These are phyloP conservation scores for Odontomachus brunneus DNA, from an alignment of 1,140 invertebrate genomes.

Conservation along the genomic window DNA sequence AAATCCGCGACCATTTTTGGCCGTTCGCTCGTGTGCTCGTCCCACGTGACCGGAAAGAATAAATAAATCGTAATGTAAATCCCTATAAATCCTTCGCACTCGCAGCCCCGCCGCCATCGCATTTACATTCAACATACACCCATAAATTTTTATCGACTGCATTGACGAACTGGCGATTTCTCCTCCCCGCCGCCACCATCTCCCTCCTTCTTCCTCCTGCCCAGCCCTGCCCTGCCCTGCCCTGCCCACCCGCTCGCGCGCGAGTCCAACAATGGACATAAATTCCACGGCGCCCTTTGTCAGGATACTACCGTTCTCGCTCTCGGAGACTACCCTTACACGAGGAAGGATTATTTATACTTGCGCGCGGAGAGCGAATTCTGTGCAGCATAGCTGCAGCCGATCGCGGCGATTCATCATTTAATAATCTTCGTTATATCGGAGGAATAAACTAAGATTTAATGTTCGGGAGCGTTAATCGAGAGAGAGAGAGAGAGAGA, in stretches of 20 bases:
- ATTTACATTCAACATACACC: slow-evolving; percentile 65
- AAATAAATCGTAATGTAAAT: slow-evolving; percentile 59
- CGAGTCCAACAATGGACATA: slow-evolving; percentile 23
- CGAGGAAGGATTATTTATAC: slow-evolving; percentile 44
- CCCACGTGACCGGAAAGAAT: slow-evolving; percentile 41
- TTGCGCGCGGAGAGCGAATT: not conserved
- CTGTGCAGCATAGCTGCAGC: not conserved
- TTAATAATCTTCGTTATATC: slow-evolving; percentile 39
- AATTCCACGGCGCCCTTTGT: slow-evolving; percentile 53
- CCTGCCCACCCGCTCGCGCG: no score
- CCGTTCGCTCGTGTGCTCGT: not conserved
- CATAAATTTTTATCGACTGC: slow-evolving; percentile 76
- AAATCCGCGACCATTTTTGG: slow-evolving; percentile 37
- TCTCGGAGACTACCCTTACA: slow-evolving; percentile 12
- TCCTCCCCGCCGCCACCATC: not conserved
- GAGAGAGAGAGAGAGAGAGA: no score
- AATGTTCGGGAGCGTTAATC: slow-evolving; percentile 11
- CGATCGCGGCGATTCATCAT: slow-evolving; percentile 18
- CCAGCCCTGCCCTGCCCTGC: no score
- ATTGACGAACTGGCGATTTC: slow-evolving; percentile 35
- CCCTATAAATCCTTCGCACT: slow-evolving; percentile 39
- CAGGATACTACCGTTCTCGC: slow-evolving; percentile 13
- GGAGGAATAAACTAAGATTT: slow-evolving; percentile 13
- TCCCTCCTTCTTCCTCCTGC: no score
- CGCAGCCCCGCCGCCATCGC: slow-evolving; percentile 19